These are phyloP conservation scores for Epistrophella euchroma DNA, from an alignment of 2,888 invertebrate genomes.

Conservation along the genomic window DNA sequence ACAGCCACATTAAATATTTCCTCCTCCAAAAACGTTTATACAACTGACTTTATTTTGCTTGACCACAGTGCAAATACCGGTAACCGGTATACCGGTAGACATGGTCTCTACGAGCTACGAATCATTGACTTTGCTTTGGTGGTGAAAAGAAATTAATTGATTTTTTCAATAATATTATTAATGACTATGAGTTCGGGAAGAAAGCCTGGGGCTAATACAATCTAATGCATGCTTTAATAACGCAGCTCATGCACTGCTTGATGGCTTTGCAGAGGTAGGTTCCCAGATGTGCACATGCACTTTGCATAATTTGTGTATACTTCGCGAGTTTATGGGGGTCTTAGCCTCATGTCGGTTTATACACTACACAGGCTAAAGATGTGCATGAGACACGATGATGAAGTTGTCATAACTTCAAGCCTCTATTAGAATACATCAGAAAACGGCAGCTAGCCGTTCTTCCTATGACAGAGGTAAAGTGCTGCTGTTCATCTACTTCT, in stretches of 20 bases:
- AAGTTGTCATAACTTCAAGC: conserved; percentile 62
- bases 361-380: background rate
- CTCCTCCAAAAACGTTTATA: background rate
- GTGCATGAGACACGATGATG: conserved; percentile 38
- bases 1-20: background rate
- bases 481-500: conserved; percentile 2
- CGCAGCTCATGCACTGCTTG: conserved; percentile 11
- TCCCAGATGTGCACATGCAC: conserved; percentile 11
- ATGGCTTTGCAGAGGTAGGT: background rate
- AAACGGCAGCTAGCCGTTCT: background rate
- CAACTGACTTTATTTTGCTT: conserved; percentile 48
- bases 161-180: conserved; percentile 57
- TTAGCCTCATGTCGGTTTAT: background rate
- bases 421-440: conserved; percentile 53
- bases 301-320: conserved; percentile 49
- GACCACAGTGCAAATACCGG: conserved; percentile 1
- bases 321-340: conserved; percentile 3
- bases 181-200: conserved; percentile 21
- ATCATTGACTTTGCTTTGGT: conserved; percentile 21
- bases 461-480: conserved; percentile 7
- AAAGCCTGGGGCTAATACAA: conserved; percentile 38
- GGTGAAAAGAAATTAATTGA: conserved; percentile 49
- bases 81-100: background rate
- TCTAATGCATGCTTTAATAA: conserved; percentile 33
- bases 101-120: background rate